Conservation (phyloP, 2,797 vertebrate genomes). For the Apodemus agrarius region DNA sequence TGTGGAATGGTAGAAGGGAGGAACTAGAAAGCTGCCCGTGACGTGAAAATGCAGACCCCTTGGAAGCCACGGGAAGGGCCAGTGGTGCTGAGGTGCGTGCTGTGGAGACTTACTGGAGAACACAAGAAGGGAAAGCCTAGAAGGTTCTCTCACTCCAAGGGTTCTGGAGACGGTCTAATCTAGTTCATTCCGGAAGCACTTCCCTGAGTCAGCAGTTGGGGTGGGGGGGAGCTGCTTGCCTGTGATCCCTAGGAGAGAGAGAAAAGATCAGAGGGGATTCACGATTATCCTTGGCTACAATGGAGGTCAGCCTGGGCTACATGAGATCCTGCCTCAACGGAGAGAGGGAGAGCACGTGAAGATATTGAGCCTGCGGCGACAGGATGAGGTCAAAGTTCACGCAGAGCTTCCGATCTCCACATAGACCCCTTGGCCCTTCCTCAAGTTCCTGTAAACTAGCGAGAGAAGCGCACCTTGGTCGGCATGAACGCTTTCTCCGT, state of each 20-base stretch:
- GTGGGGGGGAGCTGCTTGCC: rapidly evolving
- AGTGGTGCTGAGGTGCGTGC: background rate
- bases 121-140: background rate
- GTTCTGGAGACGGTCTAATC: background rate
- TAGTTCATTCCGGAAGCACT: background rate
- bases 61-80: background rate
- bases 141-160: background rate
- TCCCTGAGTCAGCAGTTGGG: background rate
- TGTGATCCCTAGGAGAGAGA: background rate
- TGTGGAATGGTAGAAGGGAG: too few species aligned
- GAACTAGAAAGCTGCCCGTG: background rate
- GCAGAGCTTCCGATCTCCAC: background rate
- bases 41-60: background rate
- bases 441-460: background rate
- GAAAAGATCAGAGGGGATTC: background rate
- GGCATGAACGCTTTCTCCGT: background rate
- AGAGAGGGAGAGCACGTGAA: background rate
- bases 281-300: background rate
- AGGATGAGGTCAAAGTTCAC: background rate
- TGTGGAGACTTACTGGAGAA: background rate
- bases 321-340: background rate
- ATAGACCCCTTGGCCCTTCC: background rate
- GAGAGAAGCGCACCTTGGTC: background rate
- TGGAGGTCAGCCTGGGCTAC: background rate
- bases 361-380: background rate